Base-by-base conservation (phyloP, 1,140 invertebrate genomes). In the Listronotus bonariensis region DNA sequence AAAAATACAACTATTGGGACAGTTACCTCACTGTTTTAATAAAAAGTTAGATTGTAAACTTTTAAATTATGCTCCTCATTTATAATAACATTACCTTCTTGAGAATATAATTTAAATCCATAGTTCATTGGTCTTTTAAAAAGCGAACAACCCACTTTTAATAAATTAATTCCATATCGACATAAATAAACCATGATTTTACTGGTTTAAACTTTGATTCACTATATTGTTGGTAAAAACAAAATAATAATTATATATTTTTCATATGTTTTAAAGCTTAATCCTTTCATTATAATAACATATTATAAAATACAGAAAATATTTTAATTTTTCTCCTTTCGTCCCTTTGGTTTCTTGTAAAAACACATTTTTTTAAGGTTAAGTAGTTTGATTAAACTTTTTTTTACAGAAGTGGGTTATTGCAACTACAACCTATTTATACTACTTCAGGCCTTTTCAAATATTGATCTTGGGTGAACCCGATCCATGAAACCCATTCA, bases 161-260 rank as follows among this genome's bases (percentile, higher is more conserved):
- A 8, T 9, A 41, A 6, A 31, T 42, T 55, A n/a, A 42, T 18
- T 11, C 53, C 53, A 55, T 20, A 55, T 41, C 53, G 36, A 34
- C 53, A 1, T 18, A 41, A 41, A 12, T 31, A 10, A 15, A 55
- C 53, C 53, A 55, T 55, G 9, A 26, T 11, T 18, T 32, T 34
- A 14, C 7, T 18, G 46, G 31, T 49, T 46, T 12, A 46, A 17
- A 10, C 11, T 14, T 3, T 10, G 18, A 46, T 6, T 5, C 2
- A 6, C 2, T 46, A 46, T 1, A 46, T 46, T 17, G 20, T 26
- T 36, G 34, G 8, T 36, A 36, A 17, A 20, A 46, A 46, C 14
- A 15, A 14, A 26, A 49, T 12, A 7, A 9, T 49, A 49, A 12
- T 26, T 8, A 2, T 12, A 49, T 20, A 26, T n/a, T 3, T 1